phyloP scores from a whole-genome alignment of 2,888 invertebrate genomes.

The Andricus quercusramuli region DNA sequence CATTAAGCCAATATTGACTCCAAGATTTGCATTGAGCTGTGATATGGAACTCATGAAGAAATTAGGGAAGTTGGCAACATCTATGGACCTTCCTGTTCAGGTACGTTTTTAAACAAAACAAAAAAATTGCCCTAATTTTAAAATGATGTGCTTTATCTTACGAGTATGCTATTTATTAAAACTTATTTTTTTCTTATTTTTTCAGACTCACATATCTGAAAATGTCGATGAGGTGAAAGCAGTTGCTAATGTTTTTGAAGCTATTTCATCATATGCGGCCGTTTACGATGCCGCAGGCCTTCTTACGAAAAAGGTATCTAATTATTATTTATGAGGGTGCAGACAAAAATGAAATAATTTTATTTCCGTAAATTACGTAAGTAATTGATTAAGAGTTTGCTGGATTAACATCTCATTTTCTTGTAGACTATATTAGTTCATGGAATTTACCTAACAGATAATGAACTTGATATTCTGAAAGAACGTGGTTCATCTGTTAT shows the following conservation, averaged over 20 bases:
- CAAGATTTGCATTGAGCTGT: conserved; percentile 91
- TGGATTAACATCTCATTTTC: conserved; percentile 52
- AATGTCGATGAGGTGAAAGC: conserved; percentile 86
- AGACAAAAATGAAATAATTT: background rate
- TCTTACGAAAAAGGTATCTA: conserved; percentile 85
- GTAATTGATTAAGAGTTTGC: background rate
- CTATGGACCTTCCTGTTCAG: conserved; percentile 87
- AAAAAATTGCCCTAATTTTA: too few relatives aligned
- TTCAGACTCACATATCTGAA: conserved; percentile 92
- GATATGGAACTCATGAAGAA: conserved; percentile 85
- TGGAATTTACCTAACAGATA: conserved; percentile 86
- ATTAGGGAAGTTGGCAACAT: conserved; percentile 84
- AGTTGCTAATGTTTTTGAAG: conserved; percentile 82
- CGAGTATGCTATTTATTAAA: too few relatives aligned
- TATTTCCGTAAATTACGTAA: background rate
- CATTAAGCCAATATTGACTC: conserved; percentile 89
- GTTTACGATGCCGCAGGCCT: conserved; percentile 89
- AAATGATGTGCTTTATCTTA: background rate
- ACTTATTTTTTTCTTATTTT: too few relatives aligned
- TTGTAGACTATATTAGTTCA: conserved; percentile 90
- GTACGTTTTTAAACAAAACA: conserved; percentile 76
- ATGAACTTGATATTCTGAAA: conserved; percentile 84
- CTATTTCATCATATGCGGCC: conserved; percentile 84
- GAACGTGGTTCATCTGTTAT: conserved; percentile 85
- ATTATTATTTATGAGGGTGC: background rate